Evolutionary conservation across 2,113 vertebrate genomes (phyloP).

Genomic region (Varanus salvator): DNA sequence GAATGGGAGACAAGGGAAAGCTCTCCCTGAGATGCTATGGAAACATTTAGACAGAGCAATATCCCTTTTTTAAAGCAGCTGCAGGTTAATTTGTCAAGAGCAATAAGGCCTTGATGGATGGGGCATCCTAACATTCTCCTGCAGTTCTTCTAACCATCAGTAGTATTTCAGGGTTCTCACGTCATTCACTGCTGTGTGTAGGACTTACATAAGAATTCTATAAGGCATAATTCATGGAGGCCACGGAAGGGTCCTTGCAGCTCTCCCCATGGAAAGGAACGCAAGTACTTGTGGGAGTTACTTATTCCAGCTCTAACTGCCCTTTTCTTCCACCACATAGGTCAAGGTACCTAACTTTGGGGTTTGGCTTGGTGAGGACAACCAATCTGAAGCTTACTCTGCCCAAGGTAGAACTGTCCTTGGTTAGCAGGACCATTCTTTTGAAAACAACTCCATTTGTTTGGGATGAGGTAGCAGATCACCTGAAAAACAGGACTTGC

Average conservation of each 20-base stretch:
- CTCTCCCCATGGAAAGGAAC: neutral
- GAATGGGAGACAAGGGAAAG: neutral
- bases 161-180: conserved; percentile 63
- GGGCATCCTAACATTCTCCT: conserved; percentile 39
- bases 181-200: conserved; percentile 40
- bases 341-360: neutral
- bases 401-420: neutral
- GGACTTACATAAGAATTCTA: conserved; percentile 56
- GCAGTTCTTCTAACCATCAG: conserved; percentile 47
- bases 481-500: neutral
- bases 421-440: neutral
- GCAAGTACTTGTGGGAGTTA: no score
- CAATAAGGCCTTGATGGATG: conserved; percentile 32
- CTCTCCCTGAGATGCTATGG: conserved; percentile 32
- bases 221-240: conserved; percentile 55
- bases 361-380: neutral
- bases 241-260: conserved; percentile 25
- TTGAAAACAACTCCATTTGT: neutral
- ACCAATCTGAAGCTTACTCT: neutral
- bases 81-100: conserved; percentile 45
- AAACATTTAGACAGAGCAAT: conserved; percentile 44
- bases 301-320: neutral
- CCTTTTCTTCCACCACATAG: neutral
- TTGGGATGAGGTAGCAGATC: neutral
- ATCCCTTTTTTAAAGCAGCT: conserved; percentile 43